Conservation (phyloP, 1,140 invertebrate genomes). For the Scaptomyza pallida region DNA sequence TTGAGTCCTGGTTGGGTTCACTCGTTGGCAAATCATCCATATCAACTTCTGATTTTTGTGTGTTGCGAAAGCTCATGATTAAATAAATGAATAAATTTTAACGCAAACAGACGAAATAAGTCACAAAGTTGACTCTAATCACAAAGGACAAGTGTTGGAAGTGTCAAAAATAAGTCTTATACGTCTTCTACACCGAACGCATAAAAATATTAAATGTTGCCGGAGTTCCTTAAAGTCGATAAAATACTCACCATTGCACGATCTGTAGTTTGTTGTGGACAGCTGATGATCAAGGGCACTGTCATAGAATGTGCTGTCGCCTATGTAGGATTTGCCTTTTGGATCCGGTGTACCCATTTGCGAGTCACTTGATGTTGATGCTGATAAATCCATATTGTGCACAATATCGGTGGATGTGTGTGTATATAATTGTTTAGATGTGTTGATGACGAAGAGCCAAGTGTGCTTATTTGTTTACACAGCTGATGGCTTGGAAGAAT, state of each 20-base stretch:
- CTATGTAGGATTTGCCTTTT: constrained; percentile 45
- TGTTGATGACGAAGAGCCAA: not conserved
- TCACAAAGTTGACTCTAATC: constrained; percentile 12
- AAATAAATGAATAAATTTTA: constrained; percentile 1
- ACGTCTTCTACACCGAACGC: too few species aligned
- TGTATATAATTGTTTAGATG: not conserved
- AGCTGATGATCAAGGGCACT: constrained; percentile 73
- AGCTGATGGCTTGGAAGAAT: constrained; percentile 70
- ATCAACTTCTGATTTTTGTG: too few species aligned
- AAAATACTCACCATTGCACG: constrained; percentile 68
- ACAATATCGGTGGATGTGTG: constrained; percentile 31
- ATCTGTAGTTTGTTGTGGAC: constrained; percentile 64
- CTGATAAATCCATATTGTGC: constrained; percentile 61
- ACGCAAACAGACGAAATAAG: constrained; percentile 1
- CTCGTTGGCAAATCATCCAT: not conserved
- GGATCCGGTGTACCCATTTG: constrained; percentile 46
- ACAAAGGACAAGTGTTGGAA: not conserved
- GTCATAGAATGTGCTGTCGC: constrained; percentile 65
- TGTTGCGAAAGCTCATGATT: not conserved
- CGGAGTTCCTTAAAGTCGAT: too few species aligned
- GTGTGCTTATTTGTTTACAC: constrained; percentile 41
- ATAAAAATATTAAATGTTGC: too few species aligned
- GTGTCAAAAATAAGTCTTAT: too few species aligned
- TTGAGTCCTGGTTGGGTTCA: not conserved
- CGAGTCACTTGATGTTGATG: constrained; percentile 59